Percentiles rank a stretch among this genome's conserved stretches.
These are phyloP conservation scores for Sebastes variabilis DNA, from an alignment of 2,797 vertebrate species.

Conservation along the genomic window DNA sequence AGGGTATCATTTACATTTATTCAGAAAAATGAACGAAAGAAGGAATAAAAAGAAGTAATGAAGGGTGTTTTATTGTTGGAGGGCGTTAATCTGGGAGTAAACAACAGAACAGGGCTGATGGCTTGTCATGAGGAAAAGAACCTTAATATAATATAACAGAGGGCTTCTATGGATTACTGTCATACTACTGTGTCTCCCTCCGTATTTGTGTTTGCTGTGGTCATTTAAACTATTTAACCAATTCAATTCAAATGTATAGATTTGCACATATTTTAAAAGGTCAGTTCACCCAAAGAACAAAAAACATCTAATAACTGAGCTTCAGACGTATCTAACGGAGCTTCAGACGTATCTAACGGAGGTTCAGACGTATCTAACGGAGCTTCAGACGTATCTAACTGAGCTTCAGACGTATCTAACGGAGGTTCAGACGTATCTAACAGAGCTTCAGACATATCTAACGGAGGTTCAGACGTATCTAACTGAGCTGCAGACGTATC, in stretches of 20 bases:
- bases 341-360: no score
- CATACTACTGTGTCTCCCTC: background rate
- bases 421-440: no score
- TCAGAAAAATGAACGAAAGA: background rate
- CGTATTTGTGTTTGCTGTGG: background rate
- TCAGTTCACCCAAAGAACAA: conserved; percentile 5
- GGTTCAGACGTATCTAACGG: no score
- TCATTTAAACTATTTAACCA: background rate
- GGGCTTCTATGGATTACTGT: background rate
- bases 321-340: no score
- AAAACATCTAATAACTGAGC: background rate
- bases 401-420: no score
- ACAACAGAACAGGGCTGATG: background rate
- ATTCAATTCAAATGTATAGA: background rate
- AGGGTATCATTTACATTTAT: background rate
- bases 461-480: no score
- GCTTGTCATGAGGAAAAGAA: background rate
- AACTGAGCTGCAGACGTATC: no score
- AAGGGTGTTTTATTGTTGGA: no score
- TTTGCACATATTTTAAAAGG: background rate
- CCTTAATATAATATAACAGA: background rate
- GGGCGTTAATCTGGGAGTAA: background rate
- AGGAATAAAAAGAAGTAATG: background rate
- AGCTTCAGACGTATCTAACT: no score
- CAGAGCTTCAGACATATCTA: no score